These are phyloP conservation scores for Bombus affinis DNA, from an alignment of 1,140 invertebrate species.

Conservation along the genomic window DNA sequence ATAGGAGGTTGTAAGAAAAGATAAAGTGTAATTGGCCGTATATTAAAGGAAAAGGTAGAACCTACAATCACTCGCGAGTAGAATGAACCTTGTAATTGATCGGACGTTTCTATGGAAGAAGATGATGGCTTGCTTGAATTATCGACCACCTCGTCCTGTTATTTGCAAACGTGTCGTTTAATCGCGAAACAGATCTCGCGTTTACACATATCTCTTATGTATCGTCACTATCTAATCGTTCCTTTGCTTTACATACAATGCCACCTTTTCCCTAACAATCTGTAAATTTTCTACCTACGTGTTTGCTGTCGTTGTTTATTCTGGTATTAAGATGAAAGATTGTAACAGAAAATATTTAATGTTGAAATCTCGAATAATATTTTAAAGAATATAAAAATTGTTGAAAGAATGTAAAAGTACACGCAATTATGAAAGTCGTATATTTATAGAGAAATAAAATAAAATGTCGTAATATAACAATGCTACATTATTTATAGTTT, in stretches of 20 bases:
- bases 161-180: constrained; percentile 27
- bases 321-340: too few relatives aligned
- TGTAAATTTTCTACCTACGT: background rate
- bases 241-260: background rate
- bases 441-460: too few relatives aligned
- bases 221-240: background rate
- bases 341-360: too few relatives aligned
- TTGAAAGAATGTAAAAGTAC: too few relatives aligned
- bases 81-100: constrained; percentile 41
- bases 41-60: constrained; percentile 12
- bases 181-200: background rate
- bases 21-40: constrained; percentile 1
- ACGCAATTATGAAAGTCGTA: too few relatives aligned
- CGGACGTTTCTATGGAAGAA: constrained; percentile 6
- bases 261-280: background rate
- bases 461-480: too few relatives aligned
- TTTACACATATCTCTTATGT: background rate
- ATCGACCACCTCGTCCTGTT: constrained; percentile 2
- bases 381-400: too few relatives aligned
- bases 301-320: too few relatives aligned
- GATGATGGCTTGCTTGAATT: constrained; percentile 12
- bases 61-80: constrained; percentile 19
- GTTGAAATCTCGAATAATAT: too few relatives aligned
- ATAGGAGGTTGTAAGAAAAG: background rate
- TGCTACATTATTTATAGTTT: too few relatives aligned